Evolutionary conservation across 2,797 vertebrate species (phyloP), one percentile per base, ranked within the genome.

Genomic region (Coregonus sp.): DNA sequence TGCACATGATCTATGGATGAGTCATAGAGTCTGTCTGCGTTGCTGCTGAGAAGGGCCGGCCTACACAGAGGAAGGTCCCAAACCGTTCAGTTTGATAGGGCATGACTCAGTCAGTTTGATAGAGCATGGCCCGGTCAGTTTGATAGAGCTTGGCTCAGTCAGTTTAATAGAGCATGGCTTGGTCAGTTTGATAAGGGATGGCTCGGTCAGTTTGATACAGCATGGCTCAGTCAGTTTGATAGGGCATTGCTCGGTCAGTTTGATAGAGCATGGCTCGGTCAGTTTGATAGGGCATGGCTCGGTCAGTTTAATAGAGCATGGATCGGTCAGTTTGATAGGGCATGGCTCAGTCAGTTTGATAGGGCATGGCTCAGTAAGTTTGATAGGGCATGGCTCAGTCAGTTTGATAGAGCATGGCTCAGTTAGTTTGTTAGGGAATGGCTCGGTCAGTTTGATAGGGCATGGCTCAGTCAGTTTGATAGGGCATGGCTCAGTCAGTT

Each of bases 401-500:
- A 85, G 84, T 82, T 89, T 40, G 37, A 40, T 40, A 40, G 37
- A 1, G 6, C 37, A 40, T 0, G 6, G 37, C 37, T 40, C 1
- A 1, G 37, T 40, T 1, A 40, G 37, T 40, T 40, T 40, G 37
- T 1, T 40, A 40, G 5, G 82, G 76, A 4, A 0, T 50, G 73
- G 76, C 82, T 73, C 82, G 0, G 6, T 82, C 85, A 85, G 84
- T 82, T 89, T 40, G 37, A 40, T 9, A 40, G 6, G 0, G 37
- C 6, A 40, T 7, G 5, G 37, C 37, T 40, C 6, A 1, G 37
- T 40, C 37, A 40, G 37, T 40, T 40, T 40, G 37, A 40, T 40
- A 40, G 37, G 83, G 77, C 11, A 0, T 63, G 72, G 76, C 82
- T 73, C 83, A 0, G 37, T 83, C 85, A 84, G 84, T 82, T 89